Evolutionary conservation across 1,140 invertebrate genomes (phyloP).

Genomic region (Hestina assimilis): DNA sequence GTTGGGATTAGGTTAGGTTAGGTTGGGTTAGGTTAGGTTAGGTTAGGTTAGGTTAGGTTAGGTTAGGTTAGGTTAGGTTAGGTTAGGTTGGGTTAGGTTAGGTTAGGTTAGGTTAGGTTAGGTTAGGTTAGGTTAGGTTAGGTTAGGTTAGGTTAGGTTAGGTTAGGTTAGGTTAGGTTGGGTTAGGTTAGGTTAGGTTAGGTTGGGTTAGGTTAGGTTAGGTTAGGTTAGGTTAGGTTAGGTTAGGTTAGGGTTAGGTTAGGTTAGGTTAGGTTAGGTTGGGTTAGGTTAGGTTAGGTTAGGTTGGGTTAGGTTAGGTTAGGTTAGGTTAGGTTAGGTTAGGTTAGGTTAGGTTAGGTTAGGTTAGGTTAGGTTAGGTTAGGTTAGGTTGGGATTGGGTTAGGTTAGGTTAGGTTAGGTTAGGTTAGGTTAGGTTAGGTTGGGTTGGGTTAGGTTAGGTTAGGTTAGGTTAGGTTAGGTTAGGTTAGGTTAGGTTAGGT

Average conservation of each 20-base stretch:
- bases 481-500: background rate
- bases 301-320: background rate
- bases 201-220: background rate
- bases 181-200: background rate
- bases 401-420: background rate
- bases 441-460: constrained; percentile 2
- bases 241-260: too few relatives aligned
- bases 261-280: background rate
- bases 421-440: background rate
- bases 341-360: background rate
- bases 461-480: background rate
- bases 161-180: background rate
- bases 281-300: background rate
- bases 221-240: background rate
- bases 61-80: background rate
- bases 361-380: background rate
- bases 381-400: too few relatives aligned
- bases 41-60: background rate
- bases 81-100: background rate
- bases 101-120: background rate
- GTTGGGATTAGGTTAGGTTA: too few relatives aligned
- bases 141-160: background rate
- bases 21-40: background rate
- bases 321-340: background rate
- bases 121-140: background rate